These are phyloP conservation scores for Hyles vespertilio DNA, from an alignment of 1,140 invertebrate genomes.

Conservation along the genomic window DNA sequence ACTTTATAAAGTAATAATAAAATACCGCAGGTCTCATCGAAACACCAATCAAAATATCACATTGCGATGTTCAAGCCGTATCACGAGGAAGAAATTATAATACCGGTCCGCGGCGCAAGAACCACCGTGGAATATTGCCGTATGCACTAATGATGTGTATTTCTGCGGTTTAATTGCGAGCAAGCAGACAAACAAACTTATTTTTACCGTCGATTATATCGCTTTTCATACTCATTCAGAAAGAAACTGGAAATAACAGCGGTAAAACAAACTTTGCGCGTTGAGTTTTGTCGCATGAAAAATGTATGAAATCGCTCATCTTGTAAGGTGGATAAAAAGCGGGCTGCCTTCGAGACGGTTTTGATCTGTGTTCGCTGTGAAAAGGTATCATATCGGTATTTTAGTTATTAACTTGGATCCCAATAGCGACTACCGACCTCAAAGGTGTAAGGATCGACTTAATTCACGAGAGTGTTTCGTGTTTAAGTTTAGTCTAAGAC, in stretches of 20 bases:
- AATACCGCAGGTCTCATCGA: slow-evolving; percentile 50
- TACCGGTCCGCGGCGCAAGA: slow-evolving; percentile 49
- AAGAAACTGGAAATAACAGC: no score
- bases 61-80: slow-evolving; percentile 36
- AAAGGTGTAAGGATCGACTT: no score
- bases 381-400: no score
- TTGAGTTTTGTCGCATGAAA: slow-evolving; percentile 18
- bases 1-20: slow-evolving; percentile 37
- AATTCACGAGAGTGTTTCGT: no score
- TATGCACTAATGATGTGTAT: slow-evolving; percentile 64
- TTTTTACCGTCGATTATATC: slow-evolving; percentile 5
- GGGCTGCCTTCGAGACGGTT: no score
- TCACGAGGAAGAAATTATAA: slow-evolving; percentile 5
- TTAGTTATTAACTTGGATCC: no score
- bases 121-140: slow-evolving; percentile 69
- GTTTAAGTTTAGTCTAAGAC: no score
- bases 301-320: slow-evolving; percentile 20
- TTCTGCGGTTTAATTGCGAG: slow-evolving; percentile 71
- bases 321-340: no score
- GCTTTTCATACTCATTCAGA: no score
- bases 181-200: slow-evolving; percentile 32
- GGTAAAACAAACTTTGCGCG: background rate
- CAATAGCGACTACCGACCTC: no score
- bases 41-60: slow-evolving; percentile 63
- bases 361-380: no score